Evolutionary conservation across 2,888 invertebrate genomes (phyloP), one percentile per base, ranked within the genome.

Genomic region (Cerastis rubricosa): DNA sequence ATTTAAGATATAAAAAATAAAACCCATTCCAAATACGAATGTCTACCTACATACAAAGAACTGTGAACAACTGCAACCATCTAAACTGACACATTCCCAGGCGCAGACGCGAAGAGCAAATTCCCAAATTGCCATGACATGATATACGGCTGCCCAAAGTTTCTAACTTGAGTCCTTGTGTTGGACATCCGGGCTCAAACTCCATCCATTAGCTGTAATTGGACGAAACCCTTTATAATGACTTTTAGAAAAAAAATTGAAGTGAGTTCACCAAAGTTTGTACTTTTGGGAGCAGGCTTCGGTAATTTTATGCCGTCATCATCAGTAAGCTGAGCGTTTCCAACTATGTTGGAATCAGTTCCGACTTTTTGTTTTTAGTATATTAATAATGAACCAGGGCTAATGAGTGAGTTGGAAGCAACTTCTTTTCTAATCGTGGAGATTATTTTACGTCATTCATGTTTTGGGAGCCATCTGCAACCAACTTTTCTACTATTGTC

Each of bases 191-290:
- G 81, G 49, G 81, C 69, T 80, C 72, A 74, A 89, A 89, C 85
- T 89, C 73, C 84, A 84, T 88, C 90, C 89, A 90, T 90, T 90
- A 89, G 80, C 84, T 80, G 78, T 89, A 90, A 90, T 90, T 89
- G 89, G 87, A 66, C 81, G 82, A 86, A 85, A 89, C 90, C 88
- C 87, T 89, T 87, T 79, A 83, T 83, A 85, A 88, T 85, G 84
- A 88, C 86, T 86, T 81, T 86, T 54, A 51, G 79, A 83, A 85
- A 88, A 87, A 89, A 89, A 82, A 89, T 69, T 67, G 68, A 71
- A 71, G 79, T 72, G 75, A 81, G 85, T 80, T 75, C 74, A 65
- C 54, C 19, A n/a, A 78, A 77, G 61, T 79, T 82, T 64, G 51
- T 57, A 67, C 66, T 63, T 83, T 71, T 54, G n/a, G 29, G 57